Conservation (phyloP, 2,888 invertebrate species). For the Oscheius sp. region DNA sequence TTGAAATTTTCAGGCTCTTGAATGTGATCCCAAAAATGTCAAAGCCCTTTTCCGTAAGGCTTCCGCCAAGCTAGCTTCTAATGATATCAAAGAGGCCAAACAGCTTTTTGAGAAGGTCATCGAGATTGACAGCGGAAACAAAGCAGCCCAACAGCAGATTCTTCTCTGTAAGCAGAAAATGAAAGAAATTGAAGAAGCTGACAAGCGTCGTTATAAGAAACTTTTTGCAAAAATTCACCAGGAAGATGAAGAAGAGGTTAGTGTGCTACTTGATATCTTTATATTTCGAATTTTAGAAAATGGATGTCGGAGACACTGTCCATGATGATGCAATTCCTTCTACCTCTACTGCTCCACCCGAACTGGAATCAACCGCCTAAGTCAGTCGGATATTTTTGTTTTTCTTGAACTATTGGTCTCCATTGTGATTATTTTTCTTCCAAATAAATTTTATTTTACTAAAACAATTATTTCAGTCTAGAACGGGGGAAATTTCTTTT, state of each 20-base stretch:
- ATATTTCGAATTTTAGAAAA: conserved; percentile 2
- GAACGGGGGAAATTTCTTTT: no score
- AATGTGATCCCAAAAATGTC: conserved; percentile 82
- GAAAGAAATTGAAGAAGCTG: conserved; percentile 82
- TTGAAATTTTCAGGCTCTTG: conserved; percentile 76
- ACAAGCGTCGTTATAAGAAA: conserved; percentile 86
- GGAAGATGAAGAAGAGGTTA: conserved; percentile 1
- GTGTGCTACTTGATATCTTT: neutral
- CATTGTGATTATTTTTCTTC: conserved; percentile 5
- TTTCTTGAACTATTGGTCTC: neutral
- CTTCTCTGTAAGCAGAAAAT: conserved; percentile 81
- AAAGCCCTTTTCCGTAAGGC: conserved; percentile 86
- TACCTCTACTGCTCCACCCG: conserved; percentile 10
- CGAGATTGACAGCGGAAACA: conserved; percentile 86
- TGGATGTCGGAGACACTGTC: conserved; percentile 15
- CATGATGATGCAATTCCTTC: conserved; percentile 28
- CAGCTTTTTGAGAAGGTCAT: conserved; percentile 84
- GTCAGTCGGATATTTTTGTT: neutral
- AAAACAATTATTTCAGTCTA: no score
- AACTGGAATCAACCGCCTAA: conserved; percentile 5
- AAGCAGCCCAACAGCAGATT: conserved; percentile 75
- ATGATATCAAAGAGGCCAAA: conserved; percentile 84
- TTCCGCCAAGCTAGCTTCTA: conserved; percentile 71
- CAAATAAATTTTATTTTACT: neutral
- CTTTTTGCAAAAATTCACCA: conserved; percentile 84